phyloP scores from a whole-genome alignment of 2,888 invertebrate species.

The Allacma fusca region DNA sequence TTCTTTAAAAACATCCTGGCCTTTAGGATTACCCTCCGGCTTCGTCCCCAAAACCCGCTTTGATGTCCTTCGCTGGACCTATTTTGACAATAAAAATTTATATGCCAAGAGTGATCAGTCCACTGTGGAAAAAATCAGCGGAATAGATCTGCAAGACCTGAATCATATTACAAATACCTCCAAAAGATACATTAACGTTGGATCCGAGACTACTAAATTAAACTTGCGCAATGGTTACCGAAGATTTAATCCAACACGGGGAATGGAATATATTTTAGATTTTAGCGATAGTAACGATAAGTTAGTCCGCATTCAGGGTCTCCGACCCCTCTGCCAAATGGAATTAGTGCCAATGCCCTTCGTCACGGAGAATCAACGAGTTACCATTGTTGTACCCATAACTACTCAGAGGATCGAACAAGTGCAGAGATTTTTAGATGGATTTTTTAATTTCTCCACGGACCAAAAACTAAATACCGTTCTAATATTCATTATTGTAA shows the following conservation, averaged over 20 bases:
- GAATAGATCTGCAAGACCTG: slow-evolving; percentile 31
- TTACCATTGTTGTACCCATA: slow-evolving; percentile 75
- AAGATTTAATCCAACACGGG: slow-evolving; percentile 81
- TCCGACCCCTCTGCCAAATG: slow-evolving; percentile 84
- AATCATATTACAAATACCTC: slow-evolving; percentile 22
- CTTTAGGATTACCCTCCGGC: slow-evolving; percentile 74
- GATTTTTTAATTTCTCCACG: slow-evolving; percentile 44
- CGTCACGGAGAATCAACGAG: slow-evolving; percentile 89
- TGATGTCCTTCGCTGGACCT: slow-evolving; percentile 86
- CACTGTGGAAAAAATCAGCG: slow-evolving; percentile 66
- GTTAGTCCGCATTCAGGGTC: slow-evolving; percentile 69
- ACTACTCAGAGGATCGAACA: slow-evolving; percentile 69
- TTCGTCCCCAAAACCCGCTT: slow-evolving; percentile 77
- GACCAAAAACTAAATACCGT: slow-evolving; percentile 46
- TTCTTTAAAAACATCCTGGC: slow-evolving; percentile 69
- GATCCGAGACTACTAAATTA: slow-evolving; percentile 5
- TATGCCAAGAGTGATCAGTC: slow-evolving; percentile 82
- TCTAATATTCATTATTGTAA: slow-evolving; percentile 37
- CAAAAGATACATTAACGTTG: background rate
- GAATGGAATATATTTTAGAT: slow-evolving; percentile 85
- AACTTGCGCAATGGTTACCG: slow-evolving; percentile 73
- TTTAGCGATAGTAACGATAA: slow-evolving; percentile 62
- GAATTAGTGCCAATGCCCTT: slow-evolving; percentile 92
- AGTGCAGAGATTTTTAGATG: slow-evolving; percentile 61
- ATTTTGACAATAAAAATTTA: slow-evolving; percentile 84